Evolutionary conservation across 2,797 vertebrate genomes (phyloP), one percentile per base, ranked within the genome.

Genomic region (Rhinophrynus dorsalis): DNA sequence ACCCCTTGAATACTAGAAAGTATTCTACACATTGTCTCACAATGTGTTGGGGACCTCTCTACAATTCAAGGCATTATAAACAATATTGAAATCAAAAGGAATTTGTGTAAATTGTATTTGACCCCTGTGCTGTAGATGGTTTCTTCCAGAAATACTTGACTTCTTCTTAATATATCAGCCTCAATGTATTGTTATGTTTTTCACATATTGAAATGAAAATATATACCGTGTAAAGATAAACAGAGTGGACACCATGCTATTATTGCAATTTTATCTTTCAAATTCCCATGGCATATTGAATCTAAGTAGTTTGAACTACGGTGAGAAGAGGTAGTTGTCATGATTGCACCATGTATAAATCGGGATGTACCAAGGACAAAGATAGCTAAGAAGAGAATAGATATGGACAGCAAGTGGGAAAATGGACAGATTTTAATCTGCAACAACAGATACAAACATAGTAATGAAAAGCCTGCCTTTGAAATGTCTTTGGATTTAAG

Each of bases 341-440:
- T 59, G 54, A 73, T 59, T 66, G 44, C 45, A 24, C 69, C 47
- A 52, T 48, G 45, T 60, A 73, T 52, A 33, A 73, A 59, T 73
- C 21, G 61, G 61, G 44, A 73, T 66, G 48, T 65, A 66, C 60
- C 61, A 73, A 73, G 69, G 69, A 73, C 69, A 44, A 52, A 66
- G 61, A 66, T 60, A 73, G 55, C 45, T 24, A 40, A 64, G 48
- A 66, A 65, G 47, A 58, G 54, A 73, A 66, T 52, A 59, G 62
- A 73, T 73, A 73, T 73, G 47, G 62, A 66, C 61, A 65, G 69
- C 45, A 32, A 59, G 60, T 47, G 18, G 54, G 69, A 20, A 73
- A 73, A 73, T 66, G 30, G 69, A 73, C 69, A 65, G 69, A 73
- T 73, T 73, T 73, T 73, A 66, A 73, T 73, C 69, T 73, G 27